A percentile compares a stretch with the other conserved stretches of the same genome.
phyloP scores from a whole-genome alignment of 2,888 invertebrate species.

The Diaprepes abbreviatus region DNA sequence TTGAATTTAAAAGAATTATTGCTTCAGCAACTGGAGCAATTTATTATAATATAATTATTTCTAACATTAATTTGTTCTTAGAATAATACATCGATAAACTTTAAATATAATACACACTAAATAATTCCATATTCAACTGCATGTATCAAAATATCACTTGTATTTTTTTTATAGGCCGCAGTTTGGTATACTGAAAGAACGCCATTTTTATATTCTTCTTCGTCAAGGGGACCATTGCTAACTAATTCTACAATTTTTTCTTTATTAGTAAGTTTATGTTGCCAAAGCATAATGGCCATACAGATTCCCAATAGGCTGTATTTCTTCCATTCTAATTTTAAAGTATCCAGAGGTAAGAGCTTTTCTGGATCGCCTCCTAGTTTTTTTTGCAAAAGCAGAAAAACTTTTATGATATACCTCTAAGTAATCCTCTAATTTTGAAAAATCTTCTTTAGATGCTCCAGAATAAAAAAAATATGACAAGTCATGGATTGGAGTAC shows the following conservation, averaged over 20 bases:
- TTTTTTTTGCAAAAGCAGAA: constrained; percentile 47
- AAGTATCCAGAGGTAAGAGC: constrained; percentile 14
- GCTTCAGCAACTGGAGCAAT: too few relatives aligned
- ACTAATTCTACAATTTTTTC: neutral
- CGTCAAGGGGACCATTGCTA: neutral
- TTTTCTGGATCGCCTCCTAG: constrained; percentile 52
- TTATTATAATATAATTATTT: too few relatives aligned
- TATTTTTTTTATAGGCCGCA: neutral
- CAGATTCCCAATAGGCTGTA: constrained; percentile 13
- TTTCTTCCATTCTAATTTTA: too few relatives aligned
- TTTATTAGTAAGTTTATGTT: constrained; percentile 19
- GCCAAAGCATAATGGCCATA: constrained; percentile 21
- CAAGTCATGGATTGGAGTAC: too few relatives aligned
- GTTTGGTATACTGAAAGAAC: neutral
- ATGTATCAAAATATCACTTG: constrained; percentile 19
- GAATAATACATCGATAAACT: too few relatives aligned
- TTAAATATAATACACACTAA: too few relatives aligned
- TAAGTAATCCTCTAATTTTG: constrained; percentile 55
- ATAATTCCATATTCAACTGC: constrained; percentile 27
- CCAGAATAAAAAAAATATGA: too few relatives aligned
- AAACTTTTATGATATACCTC: constrained; percentile 56
- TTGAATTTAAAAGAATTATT: too few relatives aligned
- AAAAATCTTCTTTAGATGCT: too few relatives aligned
- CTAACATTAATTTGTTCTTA: too few relatives aligned
- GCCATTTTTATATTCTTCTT: too few relatives aligned